Evolutionary conservation across 2,797 vertebrate genomes (phyloP).

Genomic region (Microctenopoma lineatum): DNA sequence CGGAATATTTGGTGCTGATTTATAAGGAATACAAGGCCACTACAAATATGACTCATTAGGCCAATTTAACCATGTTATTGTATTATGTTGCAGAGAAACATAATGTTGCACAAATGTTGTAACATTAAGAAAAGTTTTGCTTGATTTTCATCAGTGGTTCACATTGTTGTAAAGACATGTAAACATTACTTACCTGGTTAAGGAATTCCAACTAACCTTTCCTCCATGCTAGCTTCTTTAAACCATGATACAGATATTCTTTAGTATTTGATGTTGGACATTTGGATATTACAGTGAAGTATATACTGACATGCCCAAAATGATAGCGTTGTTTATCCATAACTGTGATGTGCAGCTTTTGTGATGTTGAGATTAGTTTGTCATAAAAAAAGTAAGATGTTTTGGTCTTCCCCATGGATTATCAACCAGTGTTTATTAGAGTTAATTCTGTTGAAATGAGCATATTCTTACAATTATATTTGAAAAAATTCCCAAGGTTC

Average conservation of each 20-base stretch:
- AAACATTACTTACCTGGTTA: neutral
- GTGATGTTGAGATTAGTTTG: conserved; percentile 1
- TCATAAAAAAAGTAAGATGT: neutral
- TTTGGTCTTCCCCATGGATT: conserved; percentile 2
- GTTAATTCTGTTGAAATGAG: conserved; percentile 7
- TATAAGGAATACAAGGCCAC: conserved; percentile 7
- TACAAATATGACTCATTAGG: conserved; percentile 26
- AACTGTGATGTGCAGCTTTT: neutral
- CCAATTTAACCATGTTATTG: conserved; percentile 37
- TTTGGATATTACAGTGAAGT: neutral
- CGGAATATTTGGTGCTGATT: neutral
- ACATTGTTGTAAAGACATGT: conserved; percentile 1
- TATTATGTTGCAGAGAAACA: conserved; percentile 22
- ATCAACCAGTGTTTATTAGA: conserved; percentile 24
- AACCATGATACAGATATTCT: neutral
- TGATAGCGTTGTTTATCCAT: neutral
- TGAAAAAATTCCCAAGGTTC: neutral
- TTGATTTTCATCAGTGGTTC: neutral
- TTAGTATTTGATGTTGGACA: neutral
- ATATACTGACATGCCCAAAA: neutral
- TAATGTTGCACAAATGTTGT: neutral
- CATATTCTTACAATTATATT: conserved; percentile 12
- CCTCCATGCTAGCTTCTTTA: neutral
- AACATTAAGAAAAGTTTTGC: conserved; percentile 3
- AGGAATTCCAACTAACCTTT: neutral